Conservation (phyloP, 2,888 invertebrate species). For the Euzetes globulus region DNA sequence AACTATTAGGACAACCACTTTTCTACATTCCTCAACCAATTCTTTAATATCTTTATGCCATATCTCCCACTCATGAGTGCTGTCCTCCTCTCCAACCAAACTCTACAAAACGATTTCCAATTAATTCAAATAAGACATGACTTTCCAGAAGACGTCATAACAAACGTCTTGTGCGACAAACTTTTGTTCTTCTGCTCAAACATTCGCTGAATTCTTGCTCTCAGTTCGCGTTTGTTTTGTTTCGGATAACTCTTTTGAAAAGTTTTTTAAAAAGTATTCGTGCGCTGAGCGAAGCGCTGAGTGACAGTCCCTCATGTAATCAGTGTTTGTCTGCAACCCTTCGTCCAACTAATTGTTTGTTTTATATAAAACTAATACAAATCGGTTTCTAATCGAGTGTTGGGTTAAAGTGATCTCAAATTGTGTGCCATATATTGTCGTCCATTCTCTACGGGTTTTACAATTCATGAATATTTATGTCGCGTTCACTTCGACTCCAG, state of each 20-base stretch:
- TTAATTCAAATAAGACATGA: slow-evolving; percentile 22
- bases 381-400: background rate
- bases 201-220: background rate
- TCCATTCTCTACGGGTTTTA: background rate
- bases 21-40: slow-evolving; percentile 17
- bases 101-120: background rate
- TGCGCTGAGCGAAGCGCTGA: background rate
- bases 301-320: background rate
- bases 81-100: slow-evolving; percentile 8
- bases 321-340: background rate
- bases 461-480: slow-evolving; percentile 12
- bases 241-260: background rate
- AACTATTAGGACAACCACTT: slow-evolving; percentile 30
- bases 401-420: slow-evolving; percentile 11
- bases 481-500: background rate
- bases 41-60: slow-evolving; percentile 28
- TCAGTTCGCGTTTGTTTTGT: background rate
- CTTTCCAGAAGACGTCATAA: background rate
- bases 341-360: background rate
- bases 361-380: background rate
- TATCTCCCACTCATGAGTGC: slow-evolving; percentile 26
- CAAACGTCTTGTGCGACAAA: slow-evolving; percentile 18
- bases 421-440: slow-evolving; percentile 12
- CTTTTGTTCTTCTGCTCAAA: slow-evolving; percentile 12
- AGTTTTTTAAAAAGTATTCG: background rate